Base-by-base conservation (phyloP, 1,140 invertebrate genomes). In the Arctopsyche grandis region DNA sequence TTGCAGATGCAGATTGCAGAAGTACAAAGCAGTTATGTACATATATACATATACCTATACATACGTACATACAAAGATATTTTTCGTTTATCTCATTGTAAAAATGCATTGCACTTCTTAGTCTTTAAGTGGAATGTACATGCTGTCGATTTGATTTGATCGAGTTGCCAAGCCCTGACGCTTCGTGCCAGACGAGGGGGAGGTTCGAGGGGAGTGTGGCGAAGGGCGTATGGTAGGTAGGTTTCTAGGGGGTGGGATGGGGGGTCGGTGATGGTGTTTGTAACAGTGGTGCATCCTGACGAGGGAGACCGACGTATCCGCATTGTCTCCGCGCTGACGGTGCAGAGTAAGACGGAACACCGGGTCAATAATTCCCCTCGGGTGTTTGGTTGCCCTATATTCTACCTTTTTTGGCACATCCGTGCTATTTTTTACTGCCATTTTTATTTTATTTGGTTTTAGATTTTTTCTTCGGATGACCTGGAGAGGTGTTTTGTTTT, bases 291-390 rank as follows among this genome's bases (percentile, higher is more conserved):
- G 78, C 78, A 80, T 78, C 78, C 75, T 79, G 71, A 78, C 76
- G 73, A 80, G 81, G 75, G 66, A 74, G 71, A 79, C 44, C 66
- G 71, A 74, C 38, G 74, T 76, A 78, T 78, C 78, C 78, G 76
- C 76, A 78, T 73, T 78, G 78, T 76, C 74, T 76, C 71, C 69
- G 52, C 21, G 38, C 46, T 56, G 56, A 63, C 44, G 29, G 38
- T 21, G 69, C 69, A 58, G 81, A 82, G 75, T 73, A 77, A 71
- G 81, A 82, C 66, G 76, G 78, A 74, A 76, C 48, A 80, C 63
- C 79, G 81, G 81, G 81, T 82, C 81, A 82, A 82, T 82, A 82
- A 82, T 82, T 82, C 78, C 81, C 81, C 77, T 77, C 75, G 78
- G 81, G 75, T 79, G 81, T 80, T 82, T 73, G 71, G 81, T 77